These are phyloP conservation scores for Andricus curvator DNA, from an alignment of 2,888 invertebrate genomes.

Conservation along the genomic window DNA sequence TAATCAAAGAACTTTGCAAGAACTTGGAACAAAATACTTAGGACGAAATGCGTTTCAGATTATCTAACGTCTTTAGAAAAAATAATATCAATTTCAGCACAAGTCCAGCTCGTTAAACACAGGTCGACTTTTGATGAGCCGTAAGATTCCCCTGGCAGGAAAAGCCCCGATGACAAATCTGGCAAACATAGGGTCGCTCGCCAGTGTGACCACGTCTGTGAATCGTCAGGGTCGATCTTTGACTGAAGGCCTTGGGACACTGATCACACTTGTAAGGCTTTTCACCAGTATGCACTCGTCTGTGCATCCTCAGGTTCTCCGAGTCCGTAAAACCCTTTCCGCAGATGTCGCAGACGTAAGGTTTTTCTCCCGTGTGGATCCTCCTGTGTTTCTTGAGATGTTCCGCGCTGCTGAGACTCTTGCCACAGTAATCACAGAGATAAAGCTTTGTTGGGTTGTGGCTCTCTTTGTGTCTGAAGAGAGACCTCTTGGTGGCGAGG, in stretches of 20 bases:
- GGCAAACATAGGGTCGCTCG: constrained; percentile 78
- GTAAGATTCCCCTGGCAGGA: constrained; percentile 78
- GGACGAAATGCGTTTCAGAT: constrained; percentile 14
- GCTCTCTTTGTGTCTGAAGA: constrained; percentile 74
- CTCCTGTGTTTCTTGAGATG: constrained; percentile 78
- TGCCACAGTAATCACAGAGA: constrained; percentile 80
- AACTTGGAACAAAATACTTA: background rate
- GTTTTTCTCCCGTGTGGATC: constrained; percentile 81
- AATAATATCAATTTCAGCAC: constrained; percentile 13
- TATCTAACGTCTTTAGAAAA: background rate
- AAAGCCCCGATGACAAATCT: constrained; percentile 77
- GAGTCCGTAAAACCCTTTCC: constrained; percentile 79
- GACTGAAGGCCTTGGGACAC: constrained; percentile 80
- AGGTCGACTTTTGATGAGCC: constrained; percentile 76
- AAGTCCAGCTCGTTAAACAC: constrained; percentile 63
- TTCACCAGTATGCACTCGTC: constrained; percentile 79
- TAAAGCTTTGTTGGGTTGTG: constrained; percentile 76
- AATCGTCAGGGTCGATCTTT: constrained; percentile 79
- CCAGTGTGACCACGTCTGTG: constrained; percentile 79
- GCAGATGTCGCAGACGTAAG: constrained; percentile 78
- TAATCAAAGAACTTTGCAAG: background rate
- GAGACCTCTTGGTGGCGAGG: constrained; percentile 71
- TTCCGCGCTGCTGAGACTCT: constrained; percentile 78
- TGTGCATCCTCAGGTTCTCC: constrained; percentile 77
- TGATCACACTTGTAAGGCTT: constrained; percentile 79